Evolutionary conservation across 2,113 vertebrate species (phyloP), one percentile per base, ranked within the genome.

Genomic region (Marmota flaviventris): DNA sequence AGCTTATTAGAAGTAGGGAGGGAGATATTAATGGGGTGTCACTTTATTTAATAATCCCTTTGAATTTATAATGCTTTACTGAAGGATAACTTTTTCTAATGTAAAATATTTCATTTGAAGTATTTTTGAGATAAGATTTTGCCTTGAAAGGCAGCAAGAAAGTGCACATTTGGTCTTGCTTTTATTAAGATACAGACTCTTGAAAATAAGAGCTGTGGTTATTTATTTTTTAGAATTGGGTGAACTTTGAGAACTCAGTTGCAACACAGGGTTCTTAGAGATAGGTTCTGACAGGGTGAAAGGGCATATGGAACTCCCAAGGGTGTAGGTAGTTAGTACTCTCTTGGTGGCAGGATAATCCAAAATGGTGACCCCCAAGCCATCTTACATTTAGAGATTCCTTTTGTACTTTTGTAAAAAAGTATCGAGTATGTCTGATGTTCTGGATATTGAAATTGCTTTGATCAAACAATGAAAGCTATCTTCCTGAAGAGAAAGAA

Each of bases 71-170:
- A 51, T 87, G 39, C 17, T 65, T 58, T 85, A 70, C 39, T 53
- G 53, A 85, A 87, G 34, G 25, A 42, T 45, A 53, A 9, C 17
- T 72, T 97, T 96, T 78, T 53, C 29, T 83, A 78, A 72, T 56
- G n/a, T 42, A 81, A 76, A 69, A 82, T 18, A n/a, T 25, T 69
- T 95, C 8, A 25, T 83, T 63, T 69, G 93, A 89, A 95, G 29
- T 83, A 73, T 83, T 96, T 93, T 81, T 18, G 67, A 42, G 58
- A 89, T 92, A 51, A 94, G 7, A 70, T 56, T 85, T 34, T 63
- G 5, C 56, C 48, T 86, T 79, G 63, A 89, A 22, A 42, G 86
- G 34, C 27, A 89, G 24, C 51, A 90, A 48, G 51, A 79, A 84
- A 56, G 4, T 72, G 5, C 76, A 88, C 61, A 53, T 27, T 58